Percentiles rank a stretch among this genome's conserved stretches.
These are phyloP conservation scores for Nannoperca australis DNA, from an alignment of 2,797 vertebrate genomes.

Conservation along the genomic window DNA sequence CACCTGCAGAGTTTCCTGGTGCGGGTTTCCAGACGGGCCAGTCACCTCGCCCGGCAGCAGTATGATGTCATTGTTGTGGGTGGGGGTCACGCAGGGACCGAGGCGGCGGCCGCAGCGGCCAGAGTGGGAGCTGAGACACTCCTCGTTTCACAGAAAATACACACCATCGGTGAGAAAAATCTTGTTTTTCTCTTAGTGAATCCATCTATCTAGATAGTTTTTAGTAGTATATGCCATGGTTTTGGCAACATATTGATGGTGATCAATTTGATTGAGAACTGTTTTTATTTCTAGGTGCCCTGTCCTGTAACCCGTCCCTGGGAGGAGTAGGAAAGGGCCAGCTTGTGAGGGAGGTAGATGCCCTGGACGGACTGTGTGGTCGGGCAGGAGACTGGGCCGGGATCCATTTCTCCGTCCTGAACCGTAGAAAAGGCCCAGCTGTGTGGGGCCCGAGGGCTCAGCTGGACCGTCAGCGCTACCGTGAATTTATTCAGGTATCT, in stretches of 20 bases:
- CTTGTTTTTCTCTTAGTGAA: neutral
- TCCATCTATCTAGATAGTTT: neutral
- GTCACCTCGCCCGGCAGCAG: constrained; percentile 61
- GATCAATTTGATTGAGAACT: neutral
- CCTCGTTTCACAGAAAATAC: constrained; percentile 91
- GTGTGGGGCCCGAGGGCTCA: constrained; percentile 97
- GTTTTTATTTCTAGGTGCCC: constrained; percentile 84
- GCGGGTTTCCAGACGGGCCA: constrained; percentile 52
- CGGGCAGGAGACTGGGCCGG: constrained; percentile 93
- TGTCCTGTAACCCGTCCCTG: constrained; percentile 98
- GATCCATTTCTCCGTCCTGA: constrained; percentile 94
- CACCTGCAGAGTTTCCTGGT: constrained; percentile 52
- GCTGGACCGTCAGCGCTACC: constrained; percentile 91
- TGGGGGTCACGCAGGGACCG: constrained; percentile 88
- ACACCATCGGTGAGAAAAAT: constrained; percentile 88
- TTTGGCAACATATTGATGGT: neutral
- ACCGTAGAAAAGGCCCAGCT: constrained; percentile 93
- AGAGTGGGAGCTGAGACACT: constrained; percentile 90
- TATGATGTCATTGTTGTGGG: constrained; percentile 90
- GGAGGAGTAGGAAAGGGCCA: constrained; percentile 97
- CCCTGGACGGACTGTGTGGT: constrained; percentile 93
- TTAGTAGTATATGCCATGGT: neutral
- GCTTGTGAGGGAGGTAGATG: constrained; percentile 94
- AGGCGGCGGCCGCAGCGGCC: constrained; percentile 88
- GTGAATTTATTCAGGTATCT: constrained; percentile 91